These are phyloP conservation scores for Zaprionus capensis DNA, from an alignment of 1,140 invertebrate genomes.

Conservation along the genomic window DNA sequence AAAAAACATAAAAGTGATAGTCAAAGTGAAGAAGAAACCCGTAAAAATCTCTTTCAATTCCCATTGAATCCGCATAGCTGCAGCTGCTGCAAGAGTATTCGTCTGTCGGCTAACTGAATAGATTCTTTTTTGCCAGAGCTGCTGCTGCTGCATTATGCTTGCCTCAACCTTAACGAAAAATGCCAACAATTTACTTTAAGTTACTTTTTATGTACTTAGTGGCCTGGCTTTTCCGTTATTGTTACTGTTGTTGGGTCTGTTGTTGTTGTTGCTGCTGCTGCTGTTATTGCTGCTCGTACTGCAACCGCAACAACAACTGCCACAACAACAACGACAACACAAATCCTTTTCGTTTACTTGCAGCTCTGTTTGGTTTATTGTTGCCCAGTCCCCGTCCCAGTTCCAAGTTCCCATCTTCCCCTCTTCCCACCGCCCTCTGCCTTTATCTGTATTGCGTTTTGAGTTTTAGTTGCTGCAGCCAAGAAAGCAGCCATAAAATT, in stretches of 20 bases:
- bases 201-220: slow-evolving; percentile 82
- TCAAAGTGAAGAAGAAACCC: neutral
- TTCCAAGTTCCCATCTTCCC: neutral
- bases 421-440: neutral
- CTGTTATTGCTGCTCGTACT: slow-evolving; percentile 1
- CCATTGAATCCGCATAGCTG: slow-evolving; percentile 5
- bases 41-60: neutral
- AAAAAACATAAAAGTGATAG: neutral
- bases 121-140: slow-evolving; percentile 50
- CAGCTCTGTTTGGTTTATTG: slow-evolving; percentile 22
- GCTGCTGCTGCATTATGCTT: slow-evolving; percentile 59
- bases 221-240: slow-evolving; percentile 59
- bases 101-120: slow-evolving; percentile 12
- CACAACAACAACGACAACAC: slow-evolving; percentile 17
- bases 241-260: neutral
- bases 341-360: slow-evolving; percentile 50
- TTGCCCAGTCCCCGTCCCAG: neutral
- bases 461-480: slow-evolving; percentile 43
- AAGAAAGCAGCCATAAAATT: slow-evolving; percentile 69
- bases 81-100: slow-evolving; percentile 38
- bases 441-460: slow-evolving; percentile 31
- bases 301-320: slow-evolving; percentile 8
- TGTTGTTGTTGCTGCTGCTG: slow-evolving; percentile 9
- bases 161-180: slow-evolving; percentile 74
- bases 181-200: slow-evolving; percentile 80